Percentiles rank a stretch among this genome's conserved stretches.
Evolutionary conservation across 1,140 invertebrate species (phyloP).

Genomic region (Dreissena polymorpha): DNA sequence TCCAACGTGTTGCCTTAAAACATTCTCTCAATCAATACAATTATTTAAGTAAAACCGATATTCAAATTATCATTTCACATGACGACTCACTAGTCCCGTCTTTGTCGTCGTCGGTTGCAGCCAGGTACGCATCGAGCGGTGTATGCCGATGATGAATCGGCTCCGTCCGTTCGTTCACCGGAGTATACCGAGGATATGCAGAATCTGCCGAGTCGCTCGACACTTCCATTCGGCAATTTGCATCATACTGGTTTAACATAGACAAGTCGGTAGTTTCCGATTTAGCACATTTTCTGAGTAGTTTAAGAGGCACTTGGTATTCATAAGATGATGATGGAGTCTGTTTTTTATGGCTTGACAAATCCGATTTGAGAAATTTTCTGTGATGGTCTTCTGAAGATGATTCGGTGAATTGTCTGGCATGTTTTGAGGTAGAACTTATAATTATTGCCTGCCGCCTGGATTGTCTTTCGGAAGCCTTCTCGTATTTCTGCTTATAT

Average conservation of each 20-base stretch:
- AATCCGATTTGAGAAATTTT: too few species aligned
- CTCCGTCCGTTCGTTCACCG: neutral
- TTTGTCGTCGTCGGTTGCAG: conserved; percentile 26
- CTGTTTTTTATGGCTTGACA: too few species aligned
- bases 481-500: conserved; percentile 40
- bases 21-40: too few species aligned
- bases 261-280: too few species aligned
- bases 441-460: conserved; percentile 14
- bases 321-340: too few species aligned
- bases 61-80: conserved; percentile 54
- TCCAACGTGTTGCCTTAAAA: too few species aligned
- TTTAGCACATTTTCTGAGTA: too few species aligned
- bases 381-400: too few species aligned
- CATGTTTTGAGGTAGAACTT: conserved; percentile 21
- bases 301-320: too few species aligned
- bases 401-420: too few species aligned
- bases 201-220: conserved; percentile 42
- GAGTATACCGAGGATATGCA: conserved; percentile 43
- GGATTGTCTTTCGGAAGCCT: conserved; percentile 9
- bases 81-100: conserved; percentile 49
- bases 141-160: neutral
- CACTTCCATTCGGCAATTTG: neutral
- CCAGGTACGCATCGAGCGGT: conserved; percentile 19
- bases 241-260: too few species aligned
- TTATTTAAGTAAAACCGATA: too few species aligned